Evolutionary conservation across 2,888 invertebrate genomes (phyloP).

Genomic region (Drosophila buzzatii): DNA sequence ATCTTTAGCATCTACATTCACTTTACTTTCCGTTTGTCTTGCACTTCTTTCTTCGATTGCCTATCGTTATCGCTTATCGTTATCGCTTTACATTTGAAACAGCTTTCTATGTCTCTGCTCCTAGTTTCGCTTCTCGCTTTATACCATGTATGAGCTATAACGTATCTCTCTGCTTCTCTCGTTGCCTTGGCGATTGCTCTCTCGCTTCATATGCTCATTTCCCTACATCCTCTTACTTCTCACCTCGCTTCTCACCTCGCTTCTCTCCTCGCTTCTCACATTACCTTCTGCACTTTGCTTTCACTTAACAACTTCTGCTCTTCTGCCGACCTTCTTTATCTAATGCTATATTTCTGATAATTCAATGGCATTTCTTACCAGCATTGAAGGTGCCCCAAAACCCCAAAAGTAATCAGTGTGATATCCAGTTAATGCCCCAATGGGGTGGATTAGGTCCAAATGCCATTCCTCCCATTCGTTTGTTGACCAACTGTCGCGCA

Average conservation of each 20-base stretch:
- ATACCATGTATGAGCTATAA: neutral
- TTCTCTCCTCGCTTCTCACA: neutral
- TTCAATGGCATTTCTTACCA: slow-evolving; percentile 14
- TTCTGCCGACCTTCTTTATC: neutral
- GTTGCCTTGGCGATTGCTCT: neutral
- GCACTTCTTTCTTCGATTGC: neutral
- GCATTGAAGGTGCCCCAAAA: slow-evolving; percentile 3
- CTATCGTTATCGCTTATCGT: too few relatives aligned
- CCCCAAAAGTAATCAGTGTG: slow-evolving; percentile 70
- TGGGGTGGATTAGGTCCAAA: slow-evolving; percentile 27
- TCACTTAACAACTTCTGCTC: neutral
- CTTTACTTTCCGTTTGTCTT: neutral
- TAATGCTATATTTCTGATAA: neutral
- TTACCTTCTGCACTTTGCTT: neutral
- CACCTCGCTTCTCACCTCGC: neutral
- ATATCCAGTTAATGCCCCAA: slow-evolving; percentile 49
- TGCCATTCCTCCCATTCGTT: neutral
- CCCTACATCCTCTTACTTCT: neutral
- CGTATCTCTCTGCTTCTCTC: neutral
- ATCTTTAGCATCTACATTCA: neutral
- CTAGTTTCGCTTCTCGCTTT: neutral
- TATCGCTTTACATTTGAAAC: too few relatives aligned
- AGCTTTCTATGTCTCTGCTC: too few relatives aligned
- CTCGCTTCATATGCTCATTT: neutral
- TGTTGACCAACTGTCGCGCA: slow-evolving; percentile 54